Conservation (phyloP, 2,113 vertebrate species). For the Dipodomys ordii region DNA sequence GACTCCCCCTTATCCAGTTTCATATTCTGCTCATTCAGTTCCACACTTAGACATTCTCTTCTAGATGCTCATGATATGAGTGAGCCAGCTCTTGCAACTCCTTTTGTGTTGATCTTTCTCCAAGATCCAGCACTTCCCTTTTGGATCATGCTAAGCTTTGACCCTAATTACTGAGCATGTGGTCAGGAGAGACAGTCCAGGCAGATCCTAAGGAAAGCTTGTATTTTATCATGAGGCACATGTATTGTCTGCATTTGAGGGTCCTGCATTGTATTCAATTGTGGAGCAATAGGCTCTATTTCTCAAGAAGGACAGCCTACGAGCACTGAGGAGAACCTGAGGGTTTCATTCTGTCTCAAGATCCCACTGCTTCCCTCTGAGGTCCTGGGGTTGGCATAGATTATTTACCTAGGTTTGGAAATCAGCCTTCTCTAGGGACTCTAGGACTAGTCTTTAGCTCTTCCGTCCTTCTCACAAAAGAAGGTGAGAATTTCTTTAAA, state of each 20-base stretch:
- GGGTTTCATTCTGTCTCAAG: background rate
- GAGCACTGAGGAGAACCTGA: background rate
- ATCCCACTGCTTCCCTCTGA: background rate
- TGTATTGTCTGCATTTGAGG: too few species aligned
- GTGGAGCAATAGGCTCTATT: background rate
- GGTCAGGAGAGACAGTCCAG: background rate
- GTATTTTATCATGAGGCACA: background rate
- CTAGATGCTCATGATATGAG: background rate
- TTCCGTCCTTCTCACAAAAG: background rate
- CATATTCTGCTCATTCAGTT: background rate
- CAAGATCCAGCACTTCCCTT: background rate
- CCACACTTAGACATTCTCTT: background rate
- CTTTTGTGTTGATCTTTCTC: background rate
- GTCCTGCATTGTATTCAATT: background rate
- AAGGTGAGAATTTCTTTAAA: background rate
- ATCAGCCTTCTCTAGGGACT: background rate
- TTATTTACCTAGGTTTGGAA: background rate
- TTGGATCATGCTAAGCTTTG: background rate
- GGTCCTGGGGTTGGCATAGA: background rate
- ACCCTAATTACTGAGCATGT: background rate
- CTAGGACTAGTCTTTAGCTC: background rate
- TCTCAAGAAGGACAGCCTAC: background rate
- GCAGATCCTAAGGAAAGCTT: background rate
- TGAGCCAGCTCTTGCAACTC: background rate
- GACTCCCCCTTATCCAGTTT: constrained; percentile 9